phyloP scores from a whole-genome alignment of 2,113 vertebrate genomes.

The Columbina picui region DNA sequence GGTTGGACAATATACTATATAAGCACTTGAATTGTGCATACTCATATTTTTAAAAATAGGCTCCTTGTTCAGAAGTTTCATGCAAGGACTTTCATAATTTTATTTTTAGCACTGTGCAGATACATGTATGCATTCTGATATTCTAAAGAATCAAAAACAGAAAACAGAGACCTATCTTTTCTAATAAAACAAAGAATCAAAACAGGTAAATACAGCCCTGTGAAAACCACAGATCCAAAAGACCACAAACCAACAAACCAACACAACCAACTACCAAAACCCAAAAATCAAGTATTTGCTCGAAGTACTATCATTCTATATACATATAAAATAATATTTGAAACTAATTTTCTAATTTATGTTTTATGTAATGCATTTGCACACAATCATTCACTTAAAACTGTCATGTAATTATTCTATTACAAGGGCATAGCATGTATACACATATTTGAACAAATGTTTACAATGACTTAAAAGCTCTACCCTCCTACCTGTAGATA shows the following conservation, averaged over 20 bases:
- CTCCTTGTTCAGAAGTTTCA: not conserved
- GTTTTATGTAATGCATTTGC: not conserved
- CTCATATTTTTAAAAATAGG: not conserved
- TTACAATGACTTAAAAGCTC: not conserved
- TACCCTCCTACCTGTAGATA: constrained; percentile 89
- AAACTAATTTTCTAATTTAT: not conserved
- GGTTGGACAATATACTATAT: not conserved
- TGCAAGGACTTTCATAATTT: not conserved
- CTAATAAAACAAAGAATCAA: not conserved
- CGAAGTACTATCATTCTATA: not conserved
- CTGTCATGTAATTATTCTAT: not conserved
- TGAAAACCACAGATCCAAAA: rapidly evolving
- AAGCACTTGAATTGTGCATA: not conserved
- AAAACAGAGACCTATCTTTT: not conserved
- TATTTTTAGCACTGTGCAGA: not conserved
- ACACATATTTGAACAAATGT: not conserved
- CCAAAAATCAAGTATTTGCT: not conserved
- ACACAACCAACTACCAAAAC: not conserved
- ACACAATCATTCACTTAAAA: not conserved
- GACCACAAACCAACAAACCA: not conserved
- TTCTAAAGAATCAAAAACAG: not conserved
- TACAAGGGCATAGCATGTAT: not conserved
- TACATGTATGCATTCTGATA: not conserved
- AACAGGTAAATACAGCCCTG: not conserved
- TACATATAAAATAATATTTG: not conserved